Percentiles rank a stretch among this genome's conserved stretches.
These are phyloP conservation scores for Chanos chanos DNA, from an alignment of 2,797 vertebrate species.

Conservation along the genomic window DNA sequence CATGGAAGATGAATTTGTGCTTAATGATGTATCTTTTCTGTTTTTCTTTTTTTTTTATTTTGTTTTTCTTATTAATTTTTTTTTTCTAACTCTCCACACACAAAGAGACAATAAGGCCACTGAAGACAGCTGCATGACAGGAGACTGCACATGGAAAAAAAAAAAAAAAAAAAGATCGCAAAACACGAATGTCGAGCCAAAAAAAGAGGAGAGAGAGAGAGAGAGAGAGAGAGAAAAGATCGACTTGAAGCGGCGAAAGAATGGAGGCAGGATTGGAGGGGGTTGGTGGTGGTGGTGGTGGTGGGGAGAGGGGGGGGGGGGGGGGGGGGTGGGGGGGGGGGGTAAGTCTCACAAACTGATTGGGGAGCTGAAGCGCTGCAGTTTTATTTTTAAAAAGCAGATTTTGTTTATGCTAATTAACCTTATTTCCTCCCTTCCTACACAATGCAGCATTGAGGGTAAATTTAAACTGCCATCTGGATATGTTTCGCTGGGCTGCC, in stretches of 20 bases:
- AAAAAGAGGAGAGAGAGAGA: conserved; percentile 11
- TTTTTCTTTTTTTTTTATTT: too few species aligned
- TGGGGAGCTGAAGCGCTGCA: conserved; percentile 28
- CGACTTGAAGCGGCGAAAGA: too few species aligned
- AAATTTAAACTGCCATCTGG: conserved; percentile 42
- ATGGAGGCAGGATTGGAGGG: too few species aligned
- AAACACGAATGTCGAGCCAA: conserved; percentile 15
- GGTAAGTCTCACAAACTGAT: conserved; percentile 29
- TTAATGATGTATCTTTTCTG: too few species aligned
- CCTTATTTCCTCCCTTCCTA: conserved; percentile 41
- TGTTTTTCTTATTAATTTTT: too few species aligned
- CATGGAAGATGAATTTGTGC: conserved; percentile 43
- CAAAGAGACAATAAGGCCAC: conserved; percentile 41
- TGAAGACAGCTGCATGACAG: conserved; percentile 37
- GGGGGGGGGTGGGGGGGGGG: conserved; percentile 10
- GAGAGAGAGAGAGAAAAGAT: not conserved
- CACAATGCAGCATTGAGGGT: conserved; percentile 35
- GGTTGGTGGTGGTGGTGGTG: too few species aligned
- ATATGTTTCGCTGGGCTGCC: conserved; percentile 26
- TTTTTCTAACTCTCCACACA: conserved; percentile 36
- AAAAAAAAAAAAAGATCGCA: conserved; percentile 24
- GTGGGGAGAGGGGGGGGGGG: not conserved
- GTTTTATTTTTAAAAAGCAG: conserved; percentile 34
- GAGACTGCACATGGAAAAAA: conserved; percentile 19
- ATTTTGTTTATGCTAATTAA: conserved; percentile 49